These are phyloP conservation scores for Psococerastis gibbosa DNA, from an alignment of 2,888 invertebrate genomes.

Conservation along the genomic window DNA sequence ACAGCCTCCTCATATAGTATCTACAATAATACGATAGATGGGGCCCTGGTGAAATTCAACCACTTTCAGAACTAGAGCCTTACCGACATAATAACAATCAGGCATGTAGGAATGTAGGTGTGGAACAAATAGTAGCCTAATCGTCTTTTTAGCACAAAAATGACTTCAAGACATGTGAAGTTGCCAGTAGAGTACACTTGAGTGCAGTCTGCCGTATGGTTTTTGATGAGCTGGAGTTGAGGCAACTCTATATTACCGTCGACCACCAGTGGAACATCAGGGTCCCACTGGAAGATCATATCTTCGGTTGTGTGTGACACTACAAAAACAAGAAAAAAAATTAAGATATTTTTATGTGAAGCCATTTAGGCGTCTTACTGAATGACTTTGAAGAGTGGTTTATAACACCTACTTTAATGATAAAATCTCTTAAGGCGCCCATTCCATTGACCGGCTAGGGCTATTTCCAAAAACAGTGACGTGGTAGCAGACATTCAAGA, in stretches of 20 bases:
- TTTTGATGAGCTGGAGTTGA: conserved; percentile 69
- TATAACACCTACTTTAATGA: too few relatives aligned
- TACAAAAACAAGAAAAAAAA: conserved; percentile 29
- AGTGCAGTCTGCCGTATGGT: conserved; percentile 77
- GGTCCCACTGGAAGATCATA: conserved; percentile 86
- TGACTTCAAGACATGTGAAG: conserved; percentile 79
- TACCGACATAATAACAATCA: conserved; percentile 87
- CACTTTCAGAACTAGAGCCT: too few relatives aligned
- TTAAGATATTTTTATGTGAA: too few relatives aligned
- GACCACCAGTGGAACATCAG: conserved; percentile 71
- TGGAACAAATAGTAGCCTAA: conserved; percentile 85
- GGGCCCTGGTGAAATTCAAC: too few relatives aligned
- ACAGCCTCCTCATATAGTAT: too few relatives aligned
- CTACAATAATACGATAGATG: too few relatives aligned
- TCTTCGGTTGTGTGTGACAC: conserved; percentile 90
- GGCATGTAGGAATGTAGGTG: conserved; percentile 82
- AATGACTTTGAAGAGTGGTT: too few relatives aligned
- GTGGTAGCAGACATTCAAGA: too few relatives aligned
- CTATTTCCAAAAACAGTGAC: too few relatives aligned
- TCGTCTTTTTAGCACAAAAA: conserved; percentile 72
- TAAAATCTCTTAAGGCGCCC: too few relatives aligned
- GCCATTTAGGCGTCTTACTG: too few relatives aligned
- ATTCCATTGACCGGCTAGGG: too few relatives aligned
- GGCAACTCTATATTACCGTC: conserved; percentile 81
- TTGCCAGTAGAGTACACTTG: conserved; percentile 86